Evolutionary conservation across 2,113 vertebrate genomes (phyloP).

Genomic region (Lasiurus cinereus): DNA sequence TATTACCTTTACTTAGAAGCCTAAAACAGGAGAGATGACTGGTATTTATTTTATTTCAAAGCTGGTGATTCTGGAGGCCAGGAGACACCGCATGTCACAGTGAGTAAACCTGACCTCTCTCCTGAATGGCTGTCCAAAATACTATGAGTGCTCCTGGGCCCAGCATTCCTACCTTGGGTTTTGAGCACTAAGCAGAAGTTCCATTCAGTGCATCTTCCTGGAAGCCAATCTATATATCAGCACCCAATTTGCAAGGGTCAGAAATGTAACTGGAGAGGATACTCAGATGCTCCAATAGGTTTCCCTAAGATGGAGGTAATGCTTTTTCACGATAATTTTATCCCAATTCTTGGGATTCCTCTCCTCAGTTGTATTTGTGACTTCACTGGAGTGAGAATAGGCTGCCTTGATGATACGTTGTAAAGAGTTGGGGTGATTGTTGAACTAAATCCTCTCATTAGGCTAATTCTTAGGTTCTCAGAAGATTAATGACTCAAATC

Average conservation of each 20-base stretch:
- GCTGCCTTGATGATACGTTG: rapidly evolving
- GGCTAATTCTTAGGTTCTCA: neutral
- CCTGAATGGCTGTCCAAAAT: rapidly evolving
- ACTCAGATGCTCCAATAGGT: rapidly evolving
- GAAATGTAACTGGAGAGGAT: rapidly evolving
- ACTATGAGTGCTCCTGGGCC: rapidly evolving
- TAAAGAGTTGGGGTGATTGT: neutral
- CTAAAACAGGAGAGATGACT: neutral
- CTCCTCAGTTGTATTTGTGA: rapidly evolving
- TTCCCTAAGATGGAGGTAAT: rapidly evolving
- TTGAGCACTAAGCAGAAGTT: neutral
- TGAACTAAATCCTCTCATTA: neutral
- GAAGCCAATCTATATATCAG: neutral
- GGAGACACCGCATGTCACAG: neutral
- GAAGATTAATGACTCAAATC: neutral
- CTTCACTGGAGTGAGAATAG: neutral
- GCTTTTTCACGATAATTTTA: neutral
- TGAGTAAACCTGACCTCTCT: rapidly evolving
- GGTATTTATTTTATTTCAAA: neutral
- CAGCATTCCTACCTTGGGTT: neutral
- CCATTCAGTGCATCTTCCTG: rapidly evolving
- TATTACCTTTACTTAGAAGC: neutral
- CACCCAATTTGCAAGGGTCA: neutral
- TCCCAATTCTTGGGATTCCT: rapidly evolving
- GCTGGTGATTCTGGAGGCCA: neutral